A percentile compares a stretch with the other conserved stretches of the same genome.
Evolutionary conservation across 2,797 vertebrate species (phyloP).

Genomic region (Enteromius fasciolatus): DNA sequence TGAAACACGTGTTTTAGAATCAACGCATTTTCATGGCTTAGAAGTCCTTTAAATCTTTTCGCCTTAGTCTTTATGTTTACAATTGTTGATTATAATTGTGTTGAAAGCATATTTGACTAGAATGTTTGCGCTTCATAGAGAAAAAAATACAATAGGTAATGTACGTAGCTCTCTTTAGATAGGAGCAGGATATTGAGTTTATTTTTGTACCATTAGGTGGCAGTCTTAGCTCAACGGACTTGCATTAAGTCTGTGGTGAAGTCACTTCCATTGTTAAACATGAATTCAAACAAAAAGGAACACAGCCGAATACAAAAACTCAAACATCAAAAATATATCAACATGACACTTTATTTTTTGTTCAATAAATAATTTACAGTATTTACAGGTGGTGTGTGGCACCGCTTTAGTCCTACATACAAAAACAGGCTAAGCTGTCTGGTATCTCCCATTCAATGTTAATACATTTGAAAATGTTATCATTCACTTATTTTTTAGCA

Average conservation of each 20-base stretch:
- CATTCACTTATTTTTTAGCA: constrained; percentile 53
- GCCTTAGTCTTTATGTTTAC: not conserved
- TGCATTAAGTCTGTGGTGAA: not conserved
- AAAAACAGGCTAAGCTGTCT: constrained; percentile 78
- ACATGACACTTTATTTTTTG: constrained; percentile 77
- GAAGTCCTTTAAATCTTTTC: not conserved
- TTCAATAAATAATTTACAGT: constrained; percentile 99
- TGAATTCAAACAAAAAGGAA: not conserved
- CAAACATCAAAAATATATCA: constrained; percentile 58
- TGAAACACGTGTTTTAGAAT: not conserved
- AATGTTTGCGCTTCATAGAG: not conserved
- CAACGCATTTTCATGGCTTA: not conserved
- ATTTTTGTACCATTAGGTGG: constrained; percentile 36
- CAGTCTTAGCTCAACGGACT: constrained; percentile 22
- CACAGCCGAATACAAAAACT: constrained; percentile 44
- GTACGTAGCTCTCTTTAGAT: not conserved
- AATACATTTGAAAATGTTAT: constrained; percentile 55
- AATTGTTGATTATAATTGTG: not conserved
- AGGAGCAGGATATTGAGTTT: not conserved
- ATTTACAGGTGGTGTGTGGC: constrained; percentile 86
- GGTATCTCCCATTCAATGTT: constrained; percentile 66
- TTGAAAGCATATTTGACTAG: not conserved
- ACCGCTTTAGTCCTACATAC: constrained; percentile 77
- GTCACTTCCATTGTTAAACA: not conserved
- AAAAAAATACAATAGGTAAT: not conserved